Evolutionary conservation across 2,113 vertebrate genomes (phyloP), one percentile per base, ranked within the genome.

Genomic region (Zapus hudsonius): DNA sequence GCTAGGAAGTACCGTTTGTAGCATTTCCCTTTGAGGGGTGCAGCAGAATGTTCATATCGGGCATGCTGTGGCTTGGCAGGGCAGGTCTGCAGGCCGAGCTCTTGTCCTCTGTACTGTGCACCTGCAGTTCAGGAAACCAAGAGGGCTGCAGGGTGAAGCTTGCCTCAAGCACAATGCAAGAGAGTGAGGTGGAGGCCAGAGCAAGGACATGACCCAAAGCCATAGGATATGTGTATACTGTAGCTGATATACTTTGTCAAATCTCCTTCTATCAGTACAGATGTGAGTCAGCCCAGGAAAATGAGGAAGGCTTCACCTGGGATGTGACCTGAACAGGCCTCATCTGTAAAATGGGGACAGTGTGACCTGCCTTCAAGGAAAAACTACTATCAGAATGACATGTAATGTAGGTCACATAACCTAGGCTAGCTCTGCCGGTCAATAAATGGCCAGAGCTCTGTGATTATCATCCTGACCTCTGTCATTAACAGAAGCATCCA

Each of bases 401-500:
- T 22, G 2, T 59, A 59, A 92, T 70, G 16, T 38, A 74, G 72
- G 89, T 89, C 86, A 31, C 17, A 55, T 17, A 44, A 29, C 63
- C 84, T 76, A 44, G 79, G 69, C 52, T 82, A 72, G 76, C 47
- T 57, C 75, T 16, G 27, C 8, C 87, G 76, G 70, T 78, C 74
- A 47, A 36, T 90, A 74, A 91, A 38, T 55, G 42, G 59, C 78
- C 78, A 47, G 0, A 19, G 74, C 81, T 85, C 80, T 72, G 1
- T 81, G 67, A 69, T 94, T 78, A 94, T 52, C 11, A 74, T 22
- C 22, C 17, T n/a, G n/a, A 64, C 61, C 81, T 61, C 87, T 59
- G 23, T 75, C 75, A 55, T 87, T 90, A 90, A 72, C 31, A 27
- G 55, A 42, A 94, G 27, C 72, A 61, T 82, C 86, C 80, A 57